A percentile compares a stretch with the other conserved stretches of the same genome.
Conservation (phyloP, 2,797 vertebrate species). For the Hemibagrus guttatus region DNA sequence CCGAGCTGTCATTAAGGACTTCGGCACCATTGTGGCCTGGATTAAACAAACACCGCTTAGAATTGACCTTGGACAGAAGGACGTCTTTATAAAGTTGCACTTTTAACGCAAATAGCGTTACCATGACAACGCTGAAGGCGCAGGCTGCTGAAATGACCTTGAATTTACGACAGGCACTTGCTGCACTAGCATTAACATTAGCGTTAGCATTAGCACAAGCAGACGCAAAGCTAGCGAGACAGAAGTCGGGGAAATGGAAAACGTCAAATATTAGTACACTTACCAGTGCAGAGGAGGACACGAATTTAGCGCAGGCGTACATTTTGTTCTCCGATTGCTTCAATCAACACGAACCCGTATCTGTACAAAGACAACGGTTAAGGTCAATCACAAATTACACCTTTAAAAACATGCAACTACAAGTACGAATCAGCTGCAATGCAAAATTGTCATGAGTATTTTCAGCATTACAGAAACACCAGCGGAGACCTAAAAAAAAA, state of each 20-base stretch:
- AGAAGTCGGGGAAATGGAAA: neutral
- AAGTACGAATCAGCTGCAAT: neutral
- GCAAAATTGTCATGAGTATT: neutral
- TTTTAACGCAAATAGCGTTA: neutral
- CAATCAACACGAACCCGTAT: conserved; percentile 19
- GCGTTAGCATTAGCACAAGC: conserved; percentile 10
- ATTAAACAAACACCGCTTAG: neutral
- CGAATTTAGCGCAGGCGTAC: conserved; percentile 81
- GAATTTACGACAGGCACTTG: conserved; percentile 38
- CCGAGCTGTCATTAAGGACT: neutral
- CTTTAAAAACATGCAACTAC: neutral
- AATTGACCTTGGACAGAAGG: neutral
- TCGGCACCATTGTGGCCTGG: neutral
- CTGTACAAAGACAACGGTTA: conserved; percentile 46
- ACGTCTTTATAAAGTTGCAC: neutral
- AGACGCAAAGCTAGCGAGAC: conserved; percentile 5
- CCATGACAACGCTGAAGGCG: conserved; percentile 11
- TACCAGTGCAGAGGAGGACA: conserved; percentile 80
- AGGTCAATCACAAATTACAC: conserved; percentile 51
- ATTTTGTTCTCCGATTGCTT: conserved; percentile 58
- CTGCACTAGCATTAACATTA: conserved; percentile 42
- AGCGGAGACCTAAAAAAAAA: neutral
- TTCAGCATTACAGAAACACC: neutral
- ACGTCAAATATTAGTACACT: conserved; percentile 53
- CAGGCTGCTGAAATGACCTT: conserved; percentile 44